Percentiles rank a stretch among this genome's conserved stretches.
These are phyloP conservation scores for Barnardius zonarius DNA, from an alignment of 2,113 vertebrate species.

Conservation along the genomic window DNA sequence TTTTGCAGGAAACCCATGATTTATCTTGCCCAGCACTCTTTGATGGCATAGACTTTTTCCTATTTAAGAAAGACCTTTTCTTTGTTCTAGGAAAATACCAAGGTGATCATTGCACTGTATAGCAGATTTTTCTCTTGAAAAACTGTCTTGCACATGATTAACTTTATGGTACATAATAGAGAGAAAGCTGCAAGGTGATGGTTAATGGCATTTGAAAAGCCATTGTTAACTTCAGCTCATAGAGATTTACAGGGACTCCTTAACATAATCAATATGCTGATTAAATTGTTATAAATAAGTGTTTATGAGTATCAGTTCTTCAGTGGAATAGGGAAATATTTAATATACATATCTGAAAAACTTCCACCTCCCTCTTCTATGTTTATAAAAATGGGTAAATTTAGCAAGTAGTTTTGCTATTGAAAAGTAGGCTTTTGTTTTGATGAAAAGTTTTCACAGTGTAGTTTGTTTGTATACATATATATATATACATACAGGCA, in stretches of 20 bases:
- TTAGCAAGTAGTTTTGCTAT: not conserved
- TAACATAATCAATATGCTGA: slow-evolving; percentile 62
- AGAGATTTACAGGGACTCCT: slow-evolving; percentile 38
- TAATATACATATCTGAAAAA: not conserved
- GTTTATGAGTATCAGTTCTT: slow-evolving; percentile 26
- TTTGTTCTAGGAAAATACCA: slow-evolving; percentile 69
- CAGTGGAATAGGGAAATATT: not conserved
- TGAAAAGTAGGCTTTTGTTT: not conserved
- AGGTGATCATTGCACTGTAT: slow-evolving; percentile 56
- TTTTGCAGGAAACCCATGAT: slow-evolving; percentile 2
- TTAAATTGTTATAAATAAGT: slow-evolving; percentile 41
- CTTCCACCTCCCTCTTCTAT: not conserved
- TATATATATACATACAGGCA: not conserved
- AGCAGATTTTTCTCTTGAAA: slow-evolving; percentile 66
- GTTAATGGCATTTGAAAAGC: slow-evolving; percentile 69
- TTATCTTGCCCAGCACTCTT: slow-evolving; percentile 33
- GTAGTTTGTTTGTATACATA: not conserved
- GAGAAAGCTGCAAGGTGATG: slow-evolving; percentile 67
- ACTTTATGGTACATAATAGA: slow-evolving; percentile 64
- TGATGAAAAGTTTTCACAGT: not conserved
- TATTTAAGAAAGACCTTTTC: slow-evolving; percentile 64
- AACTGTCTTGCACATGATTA: slow-evolving; percentile 68
- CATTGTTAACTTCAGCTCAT: slow-evolving; percentile 47
- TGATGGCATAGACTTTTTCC: slow-evolving; percentile 30
- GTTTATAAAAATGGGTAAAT: not conserved